phyloP scores from a whole-genome alignment of 2,113 vertebrate species.

The Actinemys pallida region DNA sequence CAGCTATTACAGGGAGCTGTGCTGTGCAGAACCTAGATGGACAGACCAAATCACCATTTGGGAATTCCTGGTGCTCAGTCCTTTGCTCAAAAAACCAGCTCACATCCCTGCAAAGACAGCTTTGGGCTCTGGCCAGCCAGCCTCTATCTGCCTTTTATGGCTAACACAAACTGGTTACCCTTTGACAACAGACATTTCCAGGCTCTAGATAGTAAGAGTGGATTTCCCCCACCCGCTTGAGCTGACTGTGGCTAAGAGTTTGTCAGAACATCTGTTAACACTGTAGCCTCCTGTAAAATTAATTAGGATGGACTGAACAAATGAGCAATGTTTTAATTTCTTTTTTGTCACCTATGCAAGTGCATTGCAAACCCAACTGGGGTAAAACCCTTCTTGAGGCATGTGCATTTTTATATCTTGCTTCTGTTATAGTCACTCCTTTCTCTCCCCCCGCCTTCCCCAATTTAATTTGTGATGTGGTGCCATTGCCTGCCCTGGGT shows the following conservation, averaged over 20 bases:
- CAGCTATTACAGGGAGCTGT: background rate
- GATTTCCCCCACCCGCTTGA: background rate
- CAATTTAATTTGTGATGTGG: background rate
- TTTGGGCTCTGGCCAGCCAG: background rate
- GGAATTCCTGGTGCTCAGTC: conserved; percentile 49
- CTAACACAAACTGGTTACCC: background rate
- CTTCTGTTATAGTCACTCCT: background rate
- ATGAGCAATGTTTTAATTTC: background rate
- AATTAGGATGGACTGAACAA: background rate
- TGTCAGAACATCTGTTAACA: background rate
- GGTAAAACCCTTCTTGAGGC: background rate
- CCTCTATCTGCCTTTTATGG: background rate
- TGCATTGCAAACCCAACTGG: background rate
- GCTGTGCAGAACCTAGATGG: background rate
- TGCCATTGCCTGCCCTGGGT: background rate
- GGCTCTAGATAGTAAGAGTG: background rate
- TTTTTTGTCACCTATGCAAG: conserved; percentile 5
- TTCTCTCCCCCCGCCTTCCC: rapidly evolving
- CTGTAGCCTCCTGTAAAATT: background rate
- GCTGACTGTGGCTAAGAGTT: background rate
- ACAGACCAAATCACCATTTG: conserved; percentile 7
- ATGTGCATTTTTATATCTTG: background rate
- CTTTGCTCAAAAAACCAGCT: background rate
- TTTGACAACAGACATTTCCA: background rate
- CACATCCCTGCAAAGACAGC: background rate